phyloP scores from a whole-genome alignment of 2,888 invertebrate genomes.

The Agrilus biguttatus region DNA sequence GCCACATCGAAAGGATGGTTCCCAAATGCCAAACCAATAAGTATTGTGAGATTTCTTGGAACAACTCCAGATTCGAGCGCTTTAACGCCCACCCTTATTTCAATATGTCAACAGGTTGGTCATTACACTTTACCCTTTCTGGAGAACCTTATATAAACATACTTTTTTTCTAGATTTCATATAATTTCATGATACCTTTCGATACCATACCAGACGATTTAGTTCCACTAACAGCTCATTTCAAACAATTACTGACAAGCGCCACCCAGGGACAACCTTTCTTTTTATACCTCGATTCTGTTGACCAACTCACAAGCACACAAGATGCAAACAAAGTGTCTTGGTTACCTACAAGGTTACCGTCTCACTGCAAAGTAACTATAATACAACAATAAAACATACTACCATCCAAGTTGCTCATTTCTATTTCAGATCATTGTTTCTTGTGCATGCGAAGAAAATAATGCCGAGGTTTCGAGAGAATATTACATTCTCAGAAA shows the following conservation, averaged over 20 bases:
- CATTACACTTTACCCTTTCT: background rate
- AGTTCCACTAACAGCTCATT: slow-evolving; percentile 88
- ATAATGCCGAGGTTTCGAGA: slow-evolving; percentile 72
- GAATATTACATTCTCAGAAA: slow-evolving; percentile 74
- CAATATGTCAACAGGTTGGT: slow-evolving; percentile 82
- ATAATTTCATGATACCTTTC: slow-evolving; percentile 81
- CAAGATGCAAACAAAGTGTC: slow-evolving; percentile 91
- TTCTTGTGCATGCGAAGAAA: slow-evolving; percentile 78
- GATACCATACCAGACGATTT: slow-evolving; percentile 93
- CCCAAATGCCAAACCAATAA: slow-evolving; percentile 60
- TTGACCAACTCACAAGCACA: slow-evolving; percentile 90
- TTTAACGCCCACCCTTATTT: slow-evolving; percentile 83
- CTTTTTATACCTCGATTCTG: slow-evolving; percentile 84
- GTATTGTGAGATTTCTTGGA: slow-evolving; percentile 84
- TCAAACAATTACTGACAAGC: slow-evolving; percentile 80
- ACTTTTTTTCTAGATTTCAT: slow-evolving; percentile 54
- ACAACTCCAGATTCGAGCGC: slow-evolving; percentile 96
- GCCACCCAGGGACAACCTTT: slow-evolving; percentile 74
- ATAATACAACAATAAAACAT: background rate
- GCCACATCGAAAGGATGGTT: slow-evolving; percentile 58
- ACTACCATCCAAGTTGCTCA: background rate
- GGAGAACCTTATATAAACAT: background rate
- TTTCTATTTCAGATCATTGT: slow-evolving; percentile 57
- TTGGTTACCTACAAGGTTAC: slow-evolving; percentile 87
- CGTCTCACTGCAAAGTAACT: slow-evolving; percentile 70